phyloP scores from a whole-genome alignment of 2,888 invertebrate species.

The Chaetoderma sp. region DNA sequence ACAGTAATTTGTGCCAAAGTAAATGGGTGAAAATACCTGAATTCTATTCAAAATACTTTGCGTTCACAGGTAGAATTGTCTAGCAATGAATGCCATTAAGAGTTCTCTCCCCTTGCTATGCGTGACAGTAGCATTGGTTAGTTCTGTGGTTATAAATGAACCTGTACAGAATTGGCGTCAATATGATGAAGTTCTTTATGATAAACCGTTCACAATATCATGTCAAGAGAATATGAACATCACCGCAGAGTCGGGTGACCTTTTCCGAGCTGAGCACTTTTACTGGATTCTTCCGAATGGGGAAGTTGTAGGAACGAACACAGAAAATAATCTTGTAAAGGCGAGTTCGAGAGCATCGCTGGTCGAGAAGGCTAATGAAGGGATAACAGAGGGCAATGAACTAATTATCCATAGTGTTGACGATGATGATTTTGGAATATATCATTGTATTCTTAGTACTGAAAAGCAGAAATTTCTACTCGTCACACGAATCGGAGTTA shows the following conservation, averaged over 20 bases:
- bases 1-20: no score
- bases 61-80: no score
- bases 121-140: no score
- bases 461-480: not conserved
- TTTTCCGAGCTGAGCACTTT: not conserved
- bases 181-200: conserved; percentile 21
- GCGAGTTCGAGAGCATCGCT: conserved; percentile 11
- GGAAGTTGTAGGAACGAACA: not conserved
- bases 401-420: conserved; percentile 37
- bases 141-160: no score
- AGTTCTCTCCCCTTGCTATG: no score
- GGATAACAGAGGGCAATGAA: conserved; percentile 5
- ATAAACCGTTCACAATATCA: conserved; percentile 20
- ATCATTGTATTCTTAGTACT: conserved; percentile 40
- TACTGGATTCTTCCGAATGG: conserved; percentile 26
- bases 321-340: not conserved
- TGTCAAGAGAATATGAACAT: conserved; percentile 1
- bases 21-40: no score
- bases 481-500: conserved; percentile 19
- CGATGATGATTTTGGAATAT: conserved; percentile 50
- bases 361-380: not conserved
- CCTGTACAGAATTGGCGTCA: no score
- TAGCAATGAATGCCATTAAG: no score
- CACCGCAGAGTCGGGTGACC: not conserved
- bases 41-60: no score